phyloP scores from a whole-genome alignment of 2,113 vertebrate genomes.

The Ammodytes marinus region DNA sequence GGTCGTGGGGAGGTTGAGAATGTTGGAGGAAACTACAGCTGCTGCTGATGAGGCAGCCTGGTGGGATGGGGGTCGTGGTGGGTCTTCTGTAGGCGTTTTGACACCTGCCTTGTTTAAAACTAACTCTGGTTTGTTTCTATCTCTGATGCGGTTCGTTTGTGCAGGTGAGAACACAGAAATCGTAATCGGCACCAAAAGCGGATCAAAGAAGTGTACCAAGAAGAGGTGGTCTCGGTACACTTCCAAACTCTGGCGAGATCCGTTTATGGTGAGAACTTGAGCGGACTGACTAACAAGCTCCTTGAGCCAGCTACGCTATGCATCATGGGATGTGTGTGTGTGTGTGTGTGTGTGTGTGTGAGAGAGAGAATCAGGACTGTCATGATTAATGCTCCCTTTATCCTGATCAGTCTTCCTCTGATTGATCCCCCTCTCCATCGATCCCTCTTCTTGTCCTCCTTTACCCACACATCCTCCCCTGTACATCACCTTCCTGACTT shows the following conservation, averaged over 20 bases:
- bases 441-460: constrained; percentile 40
- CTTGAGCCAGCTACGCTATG: too few relatives aligned
- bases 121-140: too few relatives aligned
- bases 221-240: too few relatives aligned
- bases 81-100: neutral
- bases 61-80: neutral
- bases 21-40: constrained; percentile 18
- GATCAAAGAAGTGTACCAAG: too few relatives aligned
- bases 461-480: constrained; percentile 39
- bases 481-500: constrained; percentile 18
- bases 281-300: too few relatives aligned
- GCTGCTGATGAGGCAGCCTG: constrained; percentile 30
- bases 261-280: too few relatives aligned
- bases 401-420: constrained; percentile 61
- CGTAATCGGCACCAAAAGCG: too few relatives aligned
- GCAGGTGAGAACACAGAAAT: too few relatives aligned
- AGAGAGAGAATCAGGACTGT: constrained; percentile 32
- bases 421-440: constrained; percentile 54
- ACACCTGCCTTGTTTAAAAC: too few relatives aligned
- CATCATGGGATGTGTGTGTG: neutral
- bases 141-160: too few relatives aligned
- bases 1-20: constrained; percentile 41
- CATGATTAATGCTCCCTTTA: constrained; percentile 53
- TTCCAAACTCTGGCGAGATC: too few relatives aligned
- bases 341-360: constrained; percentile 27